phyloP scores from a whole-genome alignment of 2,797 vertebrate genomes.

The Acipenser oxyrinchus region DNA sequence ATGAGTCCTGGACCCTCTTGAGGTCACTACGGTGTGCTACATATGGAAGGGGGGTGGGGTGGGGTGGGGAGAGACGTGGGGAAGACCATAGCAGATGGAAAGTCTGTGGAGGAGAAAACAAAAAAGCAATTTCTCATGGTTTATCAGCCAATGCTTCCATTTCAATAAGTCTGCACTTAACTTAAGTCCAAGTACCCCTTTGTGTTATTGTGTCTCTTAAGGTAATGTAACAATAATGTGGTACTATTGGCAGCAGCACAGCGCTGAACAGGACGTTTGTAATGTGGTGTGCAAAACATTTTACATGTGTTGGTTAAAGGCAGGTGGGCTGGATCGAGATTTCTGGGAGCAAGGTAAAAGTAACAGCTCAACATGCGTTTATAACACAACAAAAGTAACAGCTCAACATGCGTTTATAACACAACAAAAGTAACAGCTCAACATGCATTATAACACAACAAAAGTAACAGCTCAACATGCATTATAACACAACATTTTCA shows the following conservation, averaged over 20 bases:
- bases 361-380: too few species aligned
- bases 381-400: too few species aligned
- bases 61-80: constrained; percentile 2
- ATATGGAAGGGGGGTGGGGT: constrained; percentile 7
- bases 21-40: too few species aligned
- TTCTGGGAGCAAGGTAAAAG: background rate
- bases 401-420: too few species aligned
- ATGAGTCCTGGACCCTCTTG: background rate
- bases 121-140: constrained; percentile 10
- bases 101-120: constrained; percentile 4
- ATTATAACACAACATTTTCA: too few species aligned
- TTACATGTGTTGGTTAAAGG: background rate
- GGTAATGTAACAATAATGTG: constrained; percentile 8
- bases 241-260: background rate
- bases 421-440: too few species aligned
- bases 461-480: too few species aligned
- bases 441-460: too few species aligned
- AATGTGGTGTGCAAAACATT: background rate
- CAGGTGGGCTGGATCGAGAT: background rate
- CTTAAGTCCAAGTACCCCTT: constrained; percentile 9
- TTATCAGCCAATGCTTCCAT: constrained; percentile 11
- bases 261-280: background rate
- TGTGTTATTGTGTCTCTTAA: constrained; percentile 13
- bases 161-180: constrained; percentile 4
- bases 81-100: background rate